Evolutionary conservation across 2,888 invertebrate genomes (phyloP).

Genomic region (Cerastoderma edule): DNA sequence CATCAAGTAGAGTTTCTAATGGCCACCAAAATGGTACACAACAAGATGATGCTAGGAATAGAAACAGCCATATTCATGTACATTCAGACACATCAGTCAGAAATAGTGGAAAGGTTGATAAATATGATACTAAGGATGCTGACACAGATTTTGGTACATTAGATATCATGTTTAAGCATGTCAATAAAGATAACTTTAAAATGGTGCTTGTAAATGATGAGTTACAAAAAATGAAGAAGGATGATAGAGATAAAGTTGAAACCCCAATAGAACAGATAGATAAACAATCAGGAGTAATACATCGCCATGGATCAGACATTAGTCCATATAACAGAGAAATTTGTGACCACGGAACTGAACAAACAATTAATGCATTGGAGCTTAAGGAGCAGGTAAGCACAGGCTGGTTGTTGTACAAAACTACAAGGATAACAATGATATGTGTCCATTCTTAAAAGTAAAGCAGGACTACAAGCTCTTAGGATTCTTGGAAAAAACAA

Average conservation of each 20-base stretch:
- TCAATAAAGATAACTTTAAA: conserved; percentile 63
- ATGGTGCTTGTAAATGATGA: conserved; percentile 66
- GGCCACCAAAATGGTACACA: neutral
- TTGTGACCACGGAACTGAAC: conserved; percentile 12
- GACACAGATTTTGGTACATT: conserved; percentile 50
- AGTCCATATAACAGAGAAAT: neutral
- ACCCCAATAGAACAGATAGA: too few species aligned
- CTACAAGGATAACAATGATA: neutral
- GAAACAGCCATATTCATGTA: neutral
- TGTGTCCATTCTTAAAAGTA: too few species aligned
- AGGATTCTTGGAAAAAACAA: too few species aligned
- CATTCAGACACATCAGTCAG: neutral
- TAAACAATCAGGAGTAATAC: too few species aligned
- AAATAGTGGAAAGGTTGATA: neutral
- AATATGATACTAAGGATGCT: neutral
- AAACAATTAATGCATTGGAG: conserved; percentile 38
- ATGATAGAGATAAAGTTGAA: conserved; percentile 4
- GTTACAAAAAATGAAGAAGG: conserved; percentile 27
- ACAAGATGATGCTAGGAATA: neutral
- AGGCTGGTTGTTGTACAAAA: neutral
- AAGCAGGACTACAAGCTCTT: too few species aligned
- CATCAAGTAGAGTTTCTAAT: neutral
- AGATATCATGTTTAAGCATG: conserved; percentile 67
- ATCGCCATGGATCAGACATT: neutral
- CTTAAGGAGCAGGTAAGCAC: conserved; percentile 48